Conservation (phyloP, 2,797 vertebrate genomes). For the Cyprinella venusta region DNA sequence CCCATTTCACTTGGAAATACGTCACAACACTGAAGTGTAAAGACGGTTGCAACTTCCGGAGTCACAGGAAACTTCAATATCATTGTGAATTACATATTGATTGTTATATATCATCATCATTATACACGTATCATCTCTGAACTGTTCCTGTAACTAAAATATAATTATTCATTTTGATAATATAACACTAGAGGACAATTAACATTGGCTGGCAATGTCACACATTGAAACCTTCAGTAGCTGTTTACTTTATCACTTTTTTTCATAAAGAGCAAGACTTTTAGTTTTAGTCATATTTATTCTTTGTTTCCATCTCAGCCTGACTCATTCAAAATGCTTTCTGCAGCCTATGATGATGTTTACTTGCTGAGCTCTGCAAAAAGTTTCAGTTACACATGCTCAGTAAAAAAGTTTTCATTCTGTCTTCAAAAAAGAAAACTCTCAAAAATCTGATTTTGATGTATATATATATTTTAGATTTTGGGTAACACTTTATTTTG, state of each 20-base stretch:
- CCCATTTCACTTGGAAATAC: too few species aligned
- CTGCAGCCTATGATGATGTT: too few species aligned
- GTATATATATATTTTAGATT: neutral
- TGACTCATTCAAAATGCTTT: too few species aligned
- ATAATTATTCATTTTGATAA: neutral
- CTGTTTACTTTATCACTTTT: neutral
- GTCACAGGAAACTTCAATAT: neutral
- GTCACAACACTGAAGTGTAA: too few species aligned
- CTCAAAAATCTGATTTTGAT: neutral
- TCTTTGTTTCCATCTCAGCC: neutral
- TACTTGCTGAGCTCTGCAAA: too few species aligned
- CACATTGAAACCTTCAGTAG: neutral
- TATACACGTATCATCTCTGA: neutral
- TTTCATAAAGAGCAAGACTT: neutral
- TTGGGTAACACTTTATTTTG: neutral
- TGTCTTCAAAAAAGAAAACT: neutral
- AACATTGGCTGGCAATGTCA: neutral
- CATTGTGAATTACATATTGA: neutral
- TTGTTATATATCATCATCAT: neutral
- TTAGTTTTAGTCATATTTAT: neutral
- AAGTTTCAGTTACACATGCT: too few species aligned
- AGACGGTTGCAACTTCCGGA: too few species aligned
- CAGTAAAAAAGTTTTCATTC: too few species aligned
- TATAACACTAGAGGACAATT: neutral
- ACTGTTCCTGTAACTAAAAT: neutral